Evolutionary conservation across 2,888 invertebrate species (phyloP), one percentile per base, ranked within the genome.

Genomic region (Mythimna albipuncta): DNA sequence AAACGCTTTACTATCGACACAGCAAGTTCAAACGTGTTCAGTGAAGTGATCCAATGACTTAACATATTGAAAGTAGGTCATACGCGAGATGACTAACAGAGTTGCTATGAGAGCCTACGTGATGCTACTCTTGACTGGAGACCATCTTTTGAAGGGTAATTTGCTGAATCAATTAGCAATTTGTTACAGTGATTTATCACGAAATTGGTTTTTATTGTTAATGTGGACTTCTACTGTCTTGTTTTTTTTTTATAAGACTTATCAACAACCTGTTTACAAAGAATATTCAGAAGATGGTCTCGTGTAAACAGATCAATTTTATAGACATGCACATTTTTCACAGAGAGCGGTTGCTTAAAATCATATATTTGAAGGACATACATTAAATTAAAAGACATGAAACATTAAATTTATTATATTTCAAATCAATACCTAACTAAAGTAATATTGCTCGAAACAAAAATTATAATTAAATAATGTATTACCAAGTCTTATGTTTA

Each of bases 61-160:
- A 78, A 84, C 81, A 73, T 69, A 77, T 84, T 65, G 83, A 87
- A 93, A 89, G 90, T 93, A 84, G 92, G 89, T 86, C 91, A 87
- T 70, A 81, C 85, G 81, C 80, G 77, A 74, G 82, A 86, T 92
- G 92, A 92, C 88, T 92, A 89, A 91, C 78, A 59, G 26, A 75
- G 69, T 76, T 72, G 77, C 72, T 82, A 85, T 76, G 77, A 76
- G 66, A 75, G 21, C 61, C 69, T 73, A 81, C 69, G 67, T 77
- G 73, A 58, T 76, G 57, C n/a, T 44, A 61, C 54, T 59, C 54
- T 44, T 61, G 50, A 41, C 59, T 57, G 62, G 21, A 64, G 50
- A 58, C n/a, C 55, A 61, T 55, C 54, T 65, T 73, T 69, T 82
- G 69, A 78, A 69, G 64, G 64, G 69, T 55, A 64, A 73, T 78